Evolutionary conservation across 2,113 vertebrate species (phyloP).

Genomic region (Thamnaconus septentrionalis): DNA sequence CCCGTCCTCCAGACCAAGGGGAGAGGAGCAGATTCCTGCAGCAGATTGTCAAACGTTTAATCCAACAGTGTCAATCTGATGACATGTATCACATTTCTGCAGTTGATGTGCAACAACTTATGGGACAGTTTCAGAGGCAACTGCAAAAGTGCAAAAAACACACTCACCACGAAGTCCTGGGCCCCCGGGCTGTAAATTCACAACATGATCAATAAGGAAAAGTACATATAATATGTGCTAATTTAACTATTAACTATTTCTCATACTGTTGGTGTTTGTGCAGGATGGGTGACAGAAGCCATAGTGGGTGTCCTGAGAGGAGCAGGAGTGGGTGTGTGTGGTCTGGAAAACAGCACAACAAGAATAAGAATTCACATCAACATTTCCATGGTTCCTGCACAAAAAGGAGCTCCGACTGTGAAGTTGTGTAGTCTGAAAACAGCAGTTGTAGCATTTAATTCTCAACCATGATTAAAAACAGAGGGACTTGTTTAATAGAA

Average conservation of each 20-base stretch:
- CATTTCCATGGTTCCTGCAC: too few relatives aligned
- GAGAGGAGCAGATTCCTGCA: slow-evolving; percentile 73
- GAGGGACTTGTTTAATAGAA: too few relatives aligned
- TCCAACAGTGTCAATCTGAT: neutral
- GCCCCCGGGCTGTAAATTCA: slow-evolving; percentile 46
- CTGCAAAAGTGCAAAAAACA: neutral
- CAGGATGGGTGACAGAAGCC: slow-evolving; percentile 52
- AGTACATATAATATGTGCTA: neutral
- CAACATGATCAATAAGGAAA: neutral
- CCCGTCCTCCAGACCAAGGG: slow-evolving; percentile 82
- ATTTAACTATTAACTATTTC: neutral
- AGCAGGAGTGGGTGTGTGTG: slow-evolving; percentile 56
- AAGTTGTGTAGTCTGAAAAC: too few relatives aligned
- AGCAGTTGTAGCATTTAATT: too few relatives aligned
- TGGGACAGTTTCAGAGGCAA: neutral
- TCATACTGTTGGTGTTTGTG: slow-evolving; percentile 44
- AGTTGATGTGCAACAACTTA: neutral
- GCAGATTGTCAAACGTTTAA: neutral
- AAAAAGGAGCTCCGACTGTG: too few relatives aligned
- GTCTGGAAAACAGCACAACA: slow-evolving; percentile 26
- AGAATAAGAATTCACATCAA: neutral
- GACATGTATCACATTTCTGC: neutral
- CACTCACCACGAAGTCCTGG: slow-evolving; percentile 58
- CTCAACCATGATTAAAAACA: too few relatives aligned
- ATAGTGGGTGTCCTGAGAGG: slow-evolving; percentile 71